Evolutionary conservation across 2,888 invertebrate genomes (phyloP).

Genomic region (Muschampia plurimacula): DNA sequence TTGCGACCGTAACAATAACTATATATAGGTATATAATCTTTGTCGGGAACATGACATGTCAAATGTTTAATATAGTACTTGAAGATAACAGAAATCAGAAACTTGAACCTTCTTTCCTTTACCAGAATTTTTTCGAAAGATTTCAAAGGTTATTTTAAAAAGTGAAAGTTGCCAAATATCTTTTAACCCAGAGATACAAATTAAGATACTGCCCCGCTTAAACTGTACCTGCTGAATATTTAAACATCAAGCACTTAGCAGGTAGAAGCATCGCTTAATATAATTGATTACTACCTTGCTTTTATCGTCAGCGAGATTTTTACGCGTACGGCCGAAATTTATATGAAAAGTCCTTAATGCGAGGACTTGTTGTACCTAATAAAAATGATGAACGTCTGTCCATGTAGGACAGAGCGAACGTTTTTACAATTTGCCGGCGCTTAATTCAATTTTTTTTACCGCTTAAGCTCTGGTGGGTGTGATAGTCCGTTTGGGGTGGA

Average conservation of each 20-base stretch:
- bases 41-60: too few species aligned
- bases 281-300: constrained; percentile 36
- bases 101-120: too few species aligned
- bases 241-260: not conserved
- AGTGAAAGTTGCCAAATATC: too few species aligned
- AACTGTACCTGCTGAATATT: not conserved
- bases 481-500: not conserved
- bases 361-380: constrained; percentile 33
- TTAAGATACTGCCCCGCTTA: not conserved
- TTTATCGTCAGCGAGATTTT: constrained; percentile 37
- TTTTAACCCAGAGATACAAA: too few species aligned
- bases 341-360: constrained; percentile 36
- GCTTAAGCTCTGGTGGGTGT: constrained; percentile 6
- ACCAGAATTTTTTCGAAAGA: too few species aligned
- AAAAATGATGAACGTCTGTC: constrained; percentile 39
- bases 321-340: constrained; percentile 31
- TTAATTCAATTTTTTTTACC: constrained; percentile 33
- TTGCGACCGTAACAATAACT: too few species aligned
- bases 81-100: too few species aligned
- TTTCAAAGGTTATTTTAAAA: too few species aligned
- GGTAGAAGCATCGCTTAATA: constrained; percentile 23
- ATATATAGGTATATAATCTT: too few species aligned
- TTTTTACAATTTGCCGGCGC: constrained; percentile 26
- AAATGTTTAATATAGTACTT: too few species aligned
- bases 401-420: constrained; percentile 4